Conservation (phyloP, 1,140 invertebrate species). For the Mizuhopecten yessoensis region DNA sequence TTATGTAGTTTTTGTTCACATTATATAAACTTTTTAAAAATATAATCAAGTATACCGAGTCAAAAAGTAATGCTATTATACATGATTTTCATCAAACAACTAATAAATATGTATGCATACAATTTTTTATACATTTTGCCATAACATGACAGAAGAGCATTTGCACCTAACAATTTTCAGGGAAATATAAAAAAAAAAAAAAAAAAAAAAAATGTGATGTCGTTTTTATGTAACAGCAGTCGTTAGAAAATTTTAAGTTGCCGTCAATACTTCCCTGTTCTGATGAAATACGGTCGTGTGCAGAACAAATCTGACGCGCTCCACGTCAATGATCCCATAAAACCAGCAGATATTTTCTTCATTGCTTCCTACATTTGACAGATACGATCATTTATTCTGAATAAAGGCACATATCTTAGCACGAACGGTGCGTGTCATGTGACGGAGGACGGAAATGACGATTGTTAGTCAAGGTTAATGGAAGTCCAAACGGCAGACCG, state of each 20-base stretch:
- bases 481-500: not conserved
- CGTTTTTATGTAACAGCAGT: too few relatives aligned
- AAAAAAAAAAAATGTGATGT: too few relatives aligned
- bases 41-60: too few relatives aligned
- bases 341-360: not conserved
- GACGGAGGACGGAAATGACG: slow-evolving; percentile 22
- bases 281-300: not conserved
- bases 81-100: too few relatives aligned
- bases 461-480: slow-evolving; percentile 28
- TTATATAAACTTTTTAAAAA: too few relatives aligned
- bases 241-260: not conserved
- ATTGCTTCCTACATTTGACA: slow-evolving; percentile 13
- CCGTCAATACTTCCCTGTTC: not conserved
- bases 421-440: not conserved
- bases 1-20: too few relatives aligned
- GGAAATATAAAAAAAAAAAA: not conserved
- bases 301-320: not conserved
- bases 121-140: too few relatives aligned
- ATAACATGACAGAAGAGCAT: too few relatives aligned
- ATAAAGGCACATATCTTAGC: not conserved
- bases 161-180: too few relatives aligned
- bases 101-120: too few relatives aligned
- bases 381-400: not conserved
- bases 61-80: too few relatives aligned
- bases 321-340: not conserved